Conservation (phyloP, 1,140 invertebrate genomes). For the Procambarus virginalis region DNA sequence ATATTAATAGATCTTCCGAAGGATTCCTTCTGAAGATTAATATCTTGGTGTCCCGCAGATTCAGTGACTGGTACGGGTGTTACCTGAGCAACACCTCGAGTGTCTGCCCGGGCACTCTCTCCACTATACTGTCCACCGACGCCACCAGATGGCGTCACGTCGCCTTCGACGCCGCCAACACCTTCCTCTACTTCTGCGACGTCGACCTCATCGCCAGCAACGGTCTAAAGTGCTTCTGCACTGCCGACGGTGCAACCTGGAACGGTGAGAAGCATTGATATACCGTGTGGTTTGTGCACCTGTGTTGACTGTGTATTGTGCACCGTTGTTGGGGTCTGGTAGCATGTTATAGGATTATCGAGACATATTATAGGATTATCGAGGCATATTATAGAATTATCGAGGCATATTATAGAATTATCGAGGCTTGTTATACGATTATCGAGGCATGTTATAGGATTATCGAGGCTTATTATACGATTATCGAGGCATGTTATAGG, state of each 20-base stretch:
- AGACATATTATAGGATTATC: too few relatives aligned
- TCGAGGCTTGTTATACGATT: too few relatives aligned
- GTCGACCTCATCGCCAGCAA: constrained; percentile 1
- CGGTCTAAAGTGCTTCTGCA: constrained; percentile 38
- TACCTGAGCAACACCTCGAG: neutral
- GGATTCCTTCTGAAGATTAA: neutral
- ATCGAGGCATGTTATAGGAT: too few relatives aligned
- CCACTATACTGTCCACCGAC: constrained; percentile 35
- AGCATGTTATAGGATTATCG: too few relatives aligned
- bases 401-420: too few relatives aligned
- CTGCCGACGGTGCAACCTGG: constrained; percentile 56
- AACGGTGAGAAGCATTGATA: constrained; percentile 15
- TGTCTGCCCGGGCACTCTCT: constrained; percentile 23
- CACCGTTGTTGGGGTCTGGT: too few relatives aligned
- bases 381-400: too few relatives aligned
- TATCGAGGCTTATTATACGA: neutral
- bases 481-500: too few relatives aligned
- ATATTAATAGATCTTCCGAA: neutral
- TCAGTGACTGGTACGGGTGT: constrained; percentile 55
- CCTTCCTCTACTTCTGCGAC: constrained; percentile 65
- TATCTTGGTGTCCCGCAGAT: neutral
- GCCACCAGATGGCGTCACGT: constrained; percentile 37
- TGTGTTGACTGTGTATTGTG: too few relatives aligned
- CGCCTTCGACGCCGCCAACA: constrained; percentile 35
- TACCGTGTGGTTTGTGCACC: too few relatives aligned